Conservation (phyloP, 2,113 vertebrate species). For the Balaeniceps rex region DNA sequence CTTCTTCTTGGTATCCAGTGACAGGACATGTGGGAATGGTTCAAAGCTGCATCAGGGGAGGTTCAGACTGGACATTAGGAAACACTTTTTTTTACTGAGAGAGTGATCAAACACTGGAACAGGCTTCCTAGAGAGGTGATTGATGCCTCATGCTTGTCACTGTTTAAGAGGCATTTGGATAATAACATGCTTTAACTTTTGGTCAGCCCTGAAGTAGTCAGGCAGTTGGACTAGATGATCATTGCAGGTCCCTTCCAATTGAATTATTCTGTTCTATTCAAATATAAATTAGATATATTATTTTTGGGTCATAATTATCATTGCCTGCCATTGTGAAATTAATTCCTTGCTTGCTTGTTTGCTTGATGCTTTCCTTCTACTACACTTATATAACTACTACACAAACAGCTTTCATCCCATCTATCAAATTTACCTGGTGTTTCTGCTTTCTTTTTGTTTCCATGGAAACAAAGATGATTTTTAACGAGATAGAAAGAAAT, state of each 20-base stretch:
- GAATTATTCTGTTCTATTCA: neutral
- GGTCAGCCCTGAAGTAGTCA: neutral
- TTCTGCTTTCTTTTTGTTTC: neutral
- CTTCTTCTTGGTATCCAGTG: neutral
- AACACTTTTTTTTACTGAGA: neutral
- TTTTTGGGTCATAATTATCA: neutral
- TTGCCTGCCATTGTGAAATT: neutral
- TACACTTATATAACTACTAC: neutral
- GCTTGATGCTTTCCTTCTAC: neutral
- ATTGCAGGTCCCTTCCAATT: neutral
- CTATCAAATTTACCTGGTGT: neutral
- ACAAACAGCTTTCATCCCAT: neutral
- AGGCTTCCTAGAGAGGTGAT: neutral
- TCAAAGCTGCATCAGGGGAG: neutral
- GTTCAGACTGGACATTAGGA: neutral
- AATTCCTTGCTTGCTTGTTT: neutral
- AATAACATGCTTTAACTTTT: neutral
- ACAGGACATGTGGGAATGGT: fast-evolving
- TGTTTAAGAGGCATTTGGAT: neutral
- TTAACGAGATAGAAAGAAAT: neutral
- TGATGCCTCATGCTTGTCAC: fast-evolving
- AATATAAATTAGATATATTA: neutral
- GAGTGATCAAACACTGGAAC: neutral
- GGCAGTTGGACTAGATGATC: neutral
- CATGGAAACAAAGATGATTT: neutral